Evolutionary conservation across 2,113 vertebrate genomes (phyloP).

Genomic region (Salvelinus fontinalis): DNA sequence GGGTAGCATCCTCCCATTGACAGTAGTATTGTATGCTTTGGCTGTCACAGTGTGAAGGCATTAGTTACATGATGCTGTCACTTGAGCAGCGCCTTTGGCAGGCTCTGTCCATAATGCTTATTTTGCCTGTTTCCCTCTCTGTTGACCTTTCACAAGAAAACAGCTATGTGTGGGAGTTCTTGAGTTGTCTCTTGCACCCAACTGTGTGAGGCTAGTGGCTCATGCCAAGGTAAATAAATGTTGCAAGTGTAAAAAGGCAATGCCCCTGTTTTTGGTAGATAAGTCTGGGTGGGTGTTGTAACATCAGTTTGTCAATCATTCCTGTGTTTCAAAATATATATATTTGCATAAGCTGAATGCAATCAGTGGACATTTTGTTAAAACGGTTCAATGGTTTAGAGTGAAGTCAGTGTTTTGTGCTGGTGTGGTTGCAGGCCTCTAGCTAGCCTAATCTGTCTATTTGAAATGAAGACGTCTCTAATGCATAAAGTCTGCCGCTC

Average conservation of each 20-base stretch:
- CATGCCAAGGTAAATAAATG: slow-evolving; percentile 30
- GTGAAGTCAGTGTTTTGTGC: neutral
- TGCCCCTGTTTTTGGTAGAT: neutral
- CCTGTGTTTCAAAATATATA: neutral
- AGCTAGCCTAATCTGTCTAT: slow-evolving; percentile 1
- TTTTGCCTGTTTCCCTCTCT: slow-evolving; percentile 23
- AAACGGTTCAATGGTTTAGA: neutral
- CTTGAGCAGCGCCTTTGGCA: slow-evolving; percentile 32
- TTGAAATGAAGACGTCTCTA: neutral
- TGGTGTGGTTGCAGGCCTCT: neutral
- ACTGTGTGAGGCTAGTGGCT: slow-evolving; percentile 22
- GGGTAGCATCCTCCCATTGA: slow-evolving; percentile 11
- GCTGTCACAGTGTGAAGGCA: slow-evolving; percentile 18
- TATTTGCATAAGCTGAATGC: neutral
- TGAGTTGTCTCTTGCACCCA: slow-evolving; percentile 17
- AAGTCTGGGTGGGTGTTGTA: neutral
- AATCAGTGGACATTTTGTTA: neutral
- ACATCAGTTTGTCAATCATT: neutral
- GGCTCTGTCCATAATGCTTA: slow-evolving; percentile 30
- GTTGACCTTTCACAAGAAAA: slow-evolving; percentile 45
- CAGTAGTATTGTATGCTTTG: slow-evolving; percentile 19
- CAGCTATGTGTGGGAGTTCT: slow-evolving; percentile 39
- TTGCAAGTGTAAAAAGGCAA: slow-evolving; percentile 2
- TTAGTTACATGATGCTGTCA: slow-evolving; percentile 32
- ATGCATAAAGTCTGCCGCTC: neutral